Evolutionary conservation across 1,140 invertebrate genomes (phyloP), one percentile per base, ranked within the genome.

Genomic region (Sweltsa coloradensis): DNA sequence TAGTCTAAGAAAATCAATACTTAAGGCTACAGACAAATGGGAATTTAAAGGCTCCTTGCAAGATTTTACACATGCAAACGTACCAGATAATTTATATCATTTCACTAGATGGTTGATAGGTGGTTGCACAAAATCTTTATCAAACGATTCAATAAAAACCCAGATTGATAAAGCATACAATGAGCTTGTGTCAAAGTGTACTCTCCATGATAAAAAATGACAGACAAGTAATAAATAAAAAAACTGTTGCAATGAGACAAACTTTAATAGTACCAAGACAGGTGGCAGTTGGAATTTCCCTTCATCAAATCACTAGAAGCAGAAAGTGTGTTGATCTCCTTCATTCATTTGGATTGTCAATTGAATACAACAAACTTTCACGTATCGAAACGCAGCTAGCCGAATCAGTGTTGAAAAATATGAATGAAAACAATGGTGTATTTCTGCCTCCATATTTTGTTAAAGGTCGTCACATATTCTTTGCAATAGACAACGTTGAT

Each of bases 11-110:
- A 37, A 37, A 16, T 37, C 11, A 19, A 37, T 37, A 19, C 5
- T 37, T 16, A 37, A 37, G 18, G 36, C 36, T 37, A 37, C n/a
- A n/a, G n/a, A 37, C 16, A 37, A 37, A 11, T 37, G 36, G 36
- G 11, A 37, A 37, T 37, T 37, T 4, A 37, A 5, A 37, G 11
- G 11, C 18, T 37, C 5, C 23, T n/a, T n/a, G n/a, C 11, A 19
- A 37, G 36, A 37, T 19, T n/a, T 22, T 19, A 37, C 36, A 37
- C 16, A 37, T 19, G 36, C 18, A 37, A 16, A 37, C 23, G 36
- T 37, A 22, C 36, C 36, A 37, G 7, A 22, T 19, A 22, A 37
- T 19, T 16, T 37, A n/a, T 5, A 37, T 37, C 23, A 16, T 16
- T 37, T 37, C 23, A 19, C 23, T 22, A 37, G 36, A 37, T 37